These are phyloP conservation scores for Myiopsitta monachus DNA, from an alignment of 2,113 vertebrate genomes.

Conservation along the genomic window DNA sequence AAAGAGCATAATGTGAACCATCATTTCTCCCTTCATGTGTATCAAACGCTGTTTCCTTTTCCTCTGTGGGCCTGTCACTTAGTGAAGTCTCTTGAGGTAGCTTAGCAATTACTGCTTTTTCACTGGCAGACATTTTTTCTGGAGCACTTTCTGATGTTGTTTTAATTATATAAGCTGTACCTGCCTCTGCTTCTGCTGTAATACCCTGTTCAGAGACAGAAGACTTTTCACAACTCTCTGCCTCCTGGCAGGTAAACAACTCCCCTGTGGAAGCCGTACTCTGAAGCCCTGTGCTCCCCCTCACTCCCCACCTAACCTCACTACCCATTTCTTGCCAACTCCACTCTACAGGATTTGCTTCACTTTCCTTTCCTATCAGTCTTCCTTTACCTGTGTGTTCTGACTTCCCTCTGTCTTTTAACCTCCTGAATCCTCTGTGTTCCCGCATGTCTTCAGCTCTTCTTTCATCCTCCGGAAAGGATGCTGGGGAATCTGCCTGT, in stretches of 20 bases:
- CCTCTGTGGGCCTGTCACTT: conserved; percentile 79
- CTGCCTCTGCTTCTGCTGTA: conserved; percentile 66
- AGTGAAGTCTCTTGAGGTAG: conserved; percentile 78
- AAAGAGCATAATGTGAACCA: conserved; percentile 78
- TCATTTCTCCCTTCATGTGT: conserved; percentile 79
- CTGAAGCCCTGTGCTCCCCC: not conserved
- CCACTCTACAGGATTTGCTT: not conserved
- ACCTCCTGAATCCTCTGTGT: not conserved
- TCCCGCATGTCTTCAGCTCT: not conserved
- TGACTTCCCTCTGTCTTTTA: conserved; percentile 8
- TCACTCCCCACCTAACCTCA: conserved; percentile 11
- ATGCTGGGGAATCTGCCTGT: not conserved
- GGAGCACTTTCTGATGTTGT: conserved; percentile 77
- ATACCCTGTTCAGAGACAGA: conserved; percentile 60
- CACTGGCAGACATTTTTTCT: conserved; percentile 78
- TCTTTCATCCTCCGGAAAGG: not conserved
- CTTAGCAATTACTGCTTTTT: conserved; percentile 81
- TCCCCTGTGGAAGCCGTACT: conserved; percentile 29
- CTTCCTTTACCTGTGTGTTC: not conserved
- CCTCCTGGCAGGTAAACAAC: conserved; percentile 73
- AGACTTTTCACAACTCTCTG: conserved; percentile 66
- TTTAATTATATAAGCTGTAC: conserved; percentile 80
- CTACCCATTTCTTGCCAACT: conserved; percentile 20
- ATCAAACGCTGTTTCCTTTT: conserved; percentile 80
- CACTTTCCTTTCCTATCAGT: not conserved